These are phyloP conservation scores for Homarus americanus DNA, from an alignment of 1,140 invertebrate species.

Conservation along the genomic window DNA sequence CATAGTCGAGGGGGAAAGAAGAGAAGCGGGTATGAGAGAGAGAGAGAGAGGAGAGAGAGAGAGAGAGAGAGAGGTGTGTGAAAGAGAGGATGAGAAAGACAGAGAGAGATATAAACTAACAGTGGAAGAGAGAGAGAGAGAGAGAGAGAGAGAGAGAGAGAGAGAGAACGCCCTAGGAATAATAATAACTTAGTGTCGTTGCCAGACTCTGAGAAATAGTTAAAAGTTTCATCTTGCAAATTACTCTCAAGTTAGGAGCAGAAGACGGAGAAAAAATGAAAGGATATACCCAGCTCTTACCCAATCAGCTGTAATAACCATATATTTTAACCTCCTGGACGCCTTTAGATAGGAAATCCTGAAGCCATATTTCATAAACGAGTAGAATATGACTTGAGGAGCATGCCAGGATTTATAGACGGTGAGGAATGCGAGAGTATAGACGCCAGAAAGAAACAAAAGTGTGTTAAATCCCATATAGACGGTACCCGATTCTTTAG, in stretches of 20 bases:
- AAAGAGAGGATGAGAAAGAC: not conserved
- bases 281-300: too few species aligned
- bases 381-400: too few species aligned
- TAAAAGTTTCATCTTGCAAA: not conserved
- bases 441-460: too few species aligned
- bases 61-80: not conserved
- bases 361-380: not conserved
- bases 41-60: not conserved
- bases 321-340: not conserved
- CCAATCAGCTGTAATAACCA: too few species aligned
- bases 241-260: not conserved
- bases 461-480: too few species aligned
- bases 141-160: conserved; percentile 20
- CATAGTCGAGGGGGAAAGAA: not conserved
- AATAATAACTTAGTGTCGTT: not conserved
- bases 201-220: not conserved
- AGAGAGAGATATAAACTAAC: not conserved
- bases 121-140: conserved; percentile 7
- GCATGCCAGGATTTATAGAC: too few species aligned
- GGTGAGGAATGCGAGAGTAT: too few species aligned
- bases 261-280: not conserved
- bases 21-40: not conserved
- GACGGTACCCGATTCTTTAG: too few species aligned
- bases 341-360: not conserved
- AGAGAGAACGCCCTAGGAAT: not conserved